phyloP scores from a whole-genome alignment of 1,140 invertebrate genomes.

The Acarapis woodi region DNA sequence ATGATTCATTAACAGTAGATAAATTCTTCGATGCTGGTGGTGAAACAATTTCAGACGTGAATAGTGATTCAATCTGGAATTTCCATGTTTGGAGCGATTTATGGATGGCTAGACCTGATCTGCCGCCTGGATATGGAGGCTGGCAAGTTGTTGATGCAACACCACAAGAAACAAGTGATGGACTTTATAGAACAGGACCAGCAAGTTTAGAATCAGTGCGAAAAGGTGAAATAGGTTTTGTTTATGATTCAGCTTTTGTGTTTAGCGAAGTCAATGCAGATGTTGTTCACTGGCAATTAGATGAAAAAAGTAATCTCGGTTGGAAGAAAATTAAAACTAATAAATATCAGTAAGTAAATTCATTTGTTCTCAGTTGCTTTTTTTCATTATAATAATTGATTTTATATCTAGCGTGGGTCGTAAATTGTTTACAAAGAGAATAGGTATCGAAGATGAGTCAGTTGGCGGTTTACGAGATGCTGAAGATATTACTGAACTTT shows the following conservation, averaged over 20 bases:
- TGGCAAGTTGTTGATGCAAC: constrained; percentile 84
- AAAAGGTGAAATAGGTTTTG: constrained; percentile 31
- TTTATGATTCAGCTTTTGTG: constrained; percentile 41
- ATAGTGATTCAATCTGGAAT: constrained; percentile 25
- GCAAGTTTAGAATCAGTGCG: constrained; percentile 33
- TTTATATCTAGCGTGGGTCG: constrained; percentile 36
- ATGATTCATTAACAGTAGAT: constrained; percentile 63
- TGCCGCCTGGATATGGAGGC: constrained; percentile 34
- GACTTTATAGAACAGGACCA: constrained; percentile 29
- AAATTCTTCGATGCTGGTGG: constrained; percentile 38
- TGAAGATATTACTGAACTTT: constrained; percentile 55
- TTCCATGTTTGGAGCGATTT: constrained; percentile 89
- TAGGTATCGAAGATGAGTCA: constrained; percentile 31
- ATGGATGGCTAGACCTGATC: constrained; percentile 55
- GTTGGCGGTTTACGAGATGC: constrained; percentile 11
- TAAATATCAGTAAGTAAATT: constrained; percentile 13
- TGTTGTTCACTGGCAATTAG: constrained; percentile 24
- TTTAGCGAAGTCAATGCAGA: constrained; percentile 50
- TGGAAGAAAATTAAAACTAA: constrained; percentile 14
- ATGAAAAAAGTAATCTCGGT: constrained; percentile 12
- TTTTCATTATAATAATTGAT: constrained; percentile 1
- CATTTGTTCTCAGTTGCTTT: neutral
- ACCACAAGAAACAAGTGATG: constrained; percentile 45
- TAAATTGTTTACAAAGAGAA: constrained; percentile 57
- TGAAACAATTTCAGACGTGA: constrained; percentile 12